A percentile compares a stretch with the other conserved stretches of the same genome.
phyloP scores from a whole-genome alignment of 2,888 invertebrate species.

The Trisateles emortualis region DNA sequence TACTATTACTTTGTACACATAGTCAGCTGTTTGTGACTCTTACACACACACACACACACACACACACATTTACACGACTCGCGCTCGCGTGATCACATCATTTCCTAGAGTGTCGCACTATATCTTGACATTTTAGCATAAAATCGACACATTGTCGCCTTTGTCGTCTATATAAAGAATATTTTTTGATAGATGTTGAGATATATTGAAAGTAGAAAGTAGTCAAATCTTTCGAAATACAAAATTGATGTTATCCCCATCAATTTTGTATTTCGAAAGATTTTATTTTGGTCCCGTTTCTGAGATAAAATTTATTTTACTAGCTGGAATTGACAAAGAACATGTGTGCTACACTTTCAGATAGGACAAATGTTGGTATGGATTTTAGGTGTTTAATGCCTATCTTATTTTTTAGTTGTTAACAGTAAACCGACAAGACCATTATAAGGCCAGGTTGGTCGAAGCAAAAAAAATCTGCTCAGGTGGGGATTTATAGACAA shows the following conservation, averaged over 20 bases:
- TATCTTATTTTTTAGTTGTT: too few relatives aligned
- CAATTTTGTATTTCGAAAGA: too few relatives aligned
- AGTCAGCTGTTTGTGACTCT: constrained; percentile 8
- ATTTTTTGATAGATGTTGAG: constrained; percentile 11
- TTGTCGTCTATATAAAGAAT: constrained; percentile 25
- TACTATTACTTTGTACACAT: neutral
- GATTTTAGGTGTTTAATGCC: too few relatives aligned
- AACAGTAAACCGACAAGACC: too few relatives aligned
- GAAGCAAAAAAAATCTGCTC: too few relatives aligned
- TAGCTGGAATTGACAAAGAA: too few relatives aligned
- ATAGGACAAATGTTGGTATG: too few relatives aligned
- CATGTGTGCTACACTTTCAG: too few relatives aligned
- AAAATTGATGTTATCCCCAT: neutral
- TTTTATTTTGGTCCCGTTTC: too few relatives aligned
- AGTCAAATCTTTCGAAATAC: neutral
- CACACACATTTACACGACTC: constrained; percentile 23
- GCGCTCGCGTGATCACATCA: constrained; percentile 33
- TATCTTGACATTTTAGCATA: constrained; percentile 45
- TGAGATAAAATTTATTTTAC: too few relatives aligned
- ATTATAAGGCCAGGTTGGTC: too few relatives aligned
- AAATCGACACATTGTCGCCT: constrained; percentile 14
- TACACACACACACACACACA: constrained; percentile 6
- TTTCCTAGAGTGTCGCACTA: constrained; percentile 39
- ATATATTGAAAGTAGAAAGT: constrained; percentile 14
- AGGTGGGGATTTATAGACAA: too few relatives aligned